Base-by-base conservation (phyloP, 2,113 vertebrate species). In the Empidonax alnorum region DNA sequence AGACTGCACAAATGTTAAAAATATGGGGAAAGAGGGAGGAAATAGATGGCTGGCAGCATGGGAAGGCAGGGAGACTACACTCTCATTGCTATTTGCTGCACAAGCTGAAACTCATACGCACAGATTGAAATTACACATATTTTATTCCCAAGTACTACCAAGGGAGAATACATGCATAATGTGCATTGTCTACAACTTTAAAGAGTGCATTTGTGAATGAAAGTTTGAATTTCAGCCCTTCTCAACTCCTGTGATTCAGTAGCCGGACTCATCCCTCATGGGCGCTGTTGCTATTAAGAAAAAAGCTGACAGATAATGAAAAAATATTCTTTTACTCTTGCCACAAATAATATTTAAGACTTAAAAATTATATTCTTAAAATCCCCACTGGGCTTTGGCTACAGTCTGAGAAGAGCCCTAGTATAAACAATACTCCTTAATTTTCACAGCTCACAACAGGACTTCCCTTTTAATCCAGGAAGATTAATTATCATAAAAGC, bases 311-410 rank as follows among this genome's bases (percentile, higher is more conserved):
- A 93, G 39, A 24, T 91, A 91, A 61, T 80, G 58, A 88, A 56
- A 71, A 46, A 74, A 50, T 56, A 65, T 80, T 95, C 37, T 67
- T 71, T 35, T 85, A 84, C 27, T 69, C 4, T 4, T 62, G 24
- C 55, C 52, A 65, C 50, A 93, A 67, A 69, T 56, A 49, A n/a
- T 47, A 71, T 63, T 95, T 68, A 66, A 94, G n/a, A 50, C 59
- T 89, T 71, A 55, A 55, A 94, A 89, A 82, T 12, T 78, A 61
- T 44, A 63, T 73, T 90, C 56, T 73, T 83, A 74, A 77, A 86
- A 46, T 53, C 76, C 30, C 30, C 27, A 25, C n/a, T 33, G 55
- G 77, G 75, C 16, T 91, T 74, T 77, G 42, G 63, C 49, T 0
- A 0, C 9, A 76, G 42, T 46, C 78, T 58, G 74, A 88, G 33